Conservation (phyloP, 2,797 vertebrate genomes). For the Cynopterus sphinx region DNA sequence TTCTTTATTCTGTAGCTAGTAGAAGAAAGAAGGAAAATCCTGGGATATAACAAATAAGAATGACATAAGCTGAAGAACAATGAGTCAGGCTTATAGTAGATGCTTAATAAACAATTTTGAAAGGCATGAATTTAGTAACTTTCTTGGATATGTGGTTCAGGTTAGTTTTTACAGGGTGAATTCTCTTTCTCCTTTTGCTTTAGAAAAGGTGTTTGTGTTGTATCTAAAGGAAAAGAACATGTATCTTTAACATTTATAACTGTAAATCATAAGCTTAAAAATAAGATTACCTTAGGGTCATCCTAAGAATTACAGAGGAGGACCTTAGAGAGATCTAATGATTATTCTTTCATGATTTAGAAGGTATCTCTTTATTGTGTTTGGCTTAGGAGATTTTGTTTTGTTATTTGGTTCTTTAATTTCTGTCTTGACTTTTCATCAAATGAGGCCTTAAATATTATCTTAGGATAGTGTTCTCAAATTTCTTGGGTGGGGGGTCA, state of each 20-base stretch:
- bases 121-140: neutral
- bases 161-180: neutral
- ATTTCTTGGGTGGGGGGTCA: neutral
- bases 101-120: neutral
- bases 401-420: constrained; percentile 23
- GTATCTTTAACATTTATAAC: neutral
- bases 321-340: neutral
- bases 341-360: neutral
- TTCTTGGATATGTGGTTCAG: neutral
- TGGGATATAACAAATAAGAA: neutral
- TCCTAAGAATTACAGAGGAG: neutral
- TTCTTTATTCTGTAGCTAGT: neutral
- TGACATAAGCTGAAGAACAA: neutral
- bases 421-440: constrained; percentile 10
- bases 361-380: neutral
- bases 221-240: constrained; percentile 19
- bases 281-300: neutral
- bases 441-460: neutral
- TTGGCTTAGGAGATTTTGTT: neutral
- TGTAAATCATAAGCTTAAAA: neutral
- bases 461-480: neutral
- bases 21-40: neutral
- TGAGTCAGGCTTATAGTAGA: neutral
- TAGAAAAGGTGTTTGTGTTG: neutral
- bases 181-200: neutral